Conservation (phyloP, 30 jellyfish, hydroid and myxozoan genomes). For the Turritopsis rubra region DNA sequence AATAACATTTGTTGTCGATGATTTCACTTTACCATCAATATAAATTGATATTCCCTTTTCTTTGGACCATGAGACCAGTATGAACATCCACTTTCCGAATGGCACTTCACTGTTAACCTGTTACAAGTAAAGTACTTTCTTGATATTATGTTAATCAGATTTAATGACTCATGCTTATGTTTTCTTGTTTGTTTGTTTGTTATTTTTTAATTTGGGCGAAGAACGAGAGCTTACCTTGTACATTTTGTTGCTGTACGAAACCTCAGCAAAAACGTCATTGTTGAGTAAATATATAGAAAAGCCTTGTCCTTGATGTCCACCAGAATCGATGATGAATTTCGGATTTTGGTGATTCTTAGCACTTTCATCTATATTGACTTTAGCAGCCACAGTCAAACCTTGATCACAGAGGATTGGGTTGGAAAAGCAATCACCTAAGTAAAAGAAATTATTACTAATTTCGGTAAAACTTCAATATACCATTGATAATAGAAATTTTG, state of each 20-base stretch:
- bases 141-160: not conserved
- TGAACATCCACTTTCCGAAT: slow-evolving; percentile 59
- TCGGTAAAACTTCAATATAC: no score
- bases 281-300: slow-evolving; percentile 71
- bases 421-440: slow-evolving; percentile 76
- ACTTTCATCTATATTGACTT: slow-evolving; percentile 69
- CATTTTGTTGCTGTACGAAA: slow-evolving; percentile 78
- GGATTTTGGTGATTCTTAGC: slow-evolving; percentile 47
- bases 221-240: slow-evolving; percentile 59
- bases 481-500: not conserved
- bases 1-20: slow-evolving; percentile 46
- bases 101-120: slow-evolving; percentile 54
- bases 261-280: slow-evolving; percentile 68
- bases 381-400: slow-evolving; percentile 80
- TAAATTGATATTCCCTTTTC: slow-evolving; percentile 77
- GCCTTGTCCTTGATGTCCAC: slow-evolving; percentile 99
- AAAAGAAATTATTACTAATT: no score
- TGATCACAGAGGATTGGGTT: slow-evolving; percentile 86
- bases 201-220: not conserved
- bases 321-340: slow-evolving; percentile 80
- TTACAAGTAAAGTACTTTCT: not conserved
- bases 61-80: slow-evolving; percentile 74
- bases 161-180: no score
- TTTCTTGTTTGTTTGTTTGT: no score
- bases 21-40: slow-evolving; percentile 64